Percentiles rank a stretch among this genome's conserved stretches.
Evolutionary conservation across 2,888 invertebrate genomes (phyloP).

Genomic region (Neoitamus cyanurus): DNA sequence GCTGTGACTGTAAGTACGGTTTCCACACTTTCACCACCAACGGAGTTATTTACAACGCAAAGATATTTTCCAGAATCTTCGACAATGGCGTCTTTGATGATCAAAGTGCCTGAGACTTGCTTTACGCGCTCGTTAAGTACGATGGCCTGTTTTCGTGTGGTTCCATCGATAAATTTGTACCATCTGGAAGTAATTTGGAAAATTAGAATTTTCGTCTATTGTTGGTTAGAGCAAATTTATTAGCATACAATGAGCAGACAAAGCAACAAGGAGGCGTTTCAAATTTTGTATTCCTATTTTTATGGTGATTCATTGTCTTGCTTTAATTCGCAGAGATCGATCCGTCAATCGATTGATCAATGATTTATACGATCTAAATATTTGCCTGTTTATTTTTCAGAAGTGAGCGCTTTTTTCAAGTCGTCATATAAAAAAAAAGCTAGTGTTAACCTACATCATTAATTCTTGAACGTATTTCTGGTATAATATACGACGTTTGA

Average conservation of each 20-base stretch:
- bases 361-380: too few relatives aligned
- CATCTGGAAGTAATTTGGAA: slow-evolving; percentile 75
- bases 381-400: too few relatives aligned
- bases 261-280: background rate
- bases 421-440: too few relatives aligned
- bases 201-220: background rate
- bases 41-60: slow-evolving; percentile 94
- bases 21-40: slow-evolving; percentile 92
- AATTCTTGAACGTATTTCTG: too few relatives aligned
- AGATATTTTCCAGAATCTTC: slow-evolving; percentile 94
- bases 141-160: slow-evolving; percentile 88
- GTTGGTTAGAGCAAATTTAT: slow-evolving; percentile 61
- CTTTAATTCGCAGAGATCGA: background rate
- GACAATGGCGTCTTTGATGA: slow-evolving; percentile 90
- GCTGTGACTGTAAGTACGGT: slow-evolving; percentile 93
- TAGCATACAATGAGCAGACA: background rate
- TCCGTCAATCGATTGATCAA: too few relatives aligned
- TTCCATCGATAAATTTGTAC: slow-evolving; percentile 93
- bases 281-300: background rate
- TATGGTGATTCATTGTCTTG: background rate
- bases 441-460: too few relatives aligned
- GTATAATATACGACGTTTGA: too few relatives aligned
- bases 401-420: too few relatives aligned
- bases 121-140: slow-evolving; percentile 87
- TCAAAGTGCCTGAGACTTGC: slow-evolving; percentile 93